Evolutionary conservation across 2,113 vertebrate species (phyloP).

Genomic region (Phaethon lepturus): DNA sequence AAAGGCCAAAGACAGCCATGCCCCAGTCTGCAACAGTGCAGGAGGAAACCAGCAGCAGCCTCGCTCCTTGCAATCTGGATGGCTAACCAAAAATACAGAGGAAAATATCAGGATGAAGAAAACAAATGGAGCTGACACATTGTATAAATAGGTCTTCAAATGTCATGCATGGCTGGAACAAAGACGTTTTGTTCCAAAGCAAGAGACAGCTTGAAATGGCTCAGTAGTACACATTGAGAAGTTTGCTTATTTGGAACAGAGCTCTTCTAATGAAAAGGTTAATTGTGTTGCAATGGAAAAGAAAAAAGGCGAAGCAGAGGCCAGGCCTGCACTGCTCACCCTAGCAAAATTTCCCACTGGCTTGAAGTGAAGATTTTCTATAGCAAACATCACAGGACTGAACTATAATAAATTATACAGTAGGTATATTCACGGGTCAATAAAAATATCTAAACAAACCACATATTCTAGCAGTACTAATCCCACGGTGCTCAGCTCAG

Average conservation of each 20-base stretch:
- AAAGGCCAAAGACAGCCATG: background rate
- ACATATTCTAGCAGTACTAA: background rate
- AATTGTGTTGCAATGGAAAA: conserved; percentile 68
- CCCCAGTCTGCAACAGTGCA: background rate
- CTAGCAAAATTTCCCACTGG: conserved; percentile 47
- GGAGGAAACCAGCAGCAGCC: background rate
- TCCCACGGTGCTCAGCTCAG: background rate
- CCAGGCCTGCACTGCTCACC: conserved; percentile 36
- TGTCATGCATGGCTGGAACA: conserved; percentile 64
- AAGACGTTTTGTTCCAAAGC: conserved; percentile 61
- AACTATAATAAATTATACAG: conserved; percentile 3
- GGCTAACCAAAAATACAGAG: conserved; percentile 35
- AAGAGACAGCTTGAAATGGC: conserved; percentile 51
- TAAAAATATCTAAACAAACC: conserved; percentile 30
- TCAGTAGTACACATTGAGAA: conserved; percentile 54
- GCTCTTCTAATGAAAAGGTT: conserved; percentile 67
- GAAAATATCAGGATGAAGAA: conserved; percentile 61
- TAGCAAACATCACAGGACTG: background rate
- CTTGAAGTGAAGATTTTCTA: conserved; percentile 22
- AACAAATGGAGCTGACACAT: conserved; percentile 69
- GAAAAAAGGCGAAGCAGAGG: conserved; percentile 25
- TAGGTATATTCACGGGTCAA: background rate
- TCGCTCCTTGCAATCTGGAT: background rate
- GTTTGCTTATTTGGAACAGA: conserved; percentile 64
- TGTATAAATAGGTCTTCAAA: conserved; percentile 71